Conservation (phyloP, 2,888 invertebrate genomes). For the Eilema depressum region DNA sequence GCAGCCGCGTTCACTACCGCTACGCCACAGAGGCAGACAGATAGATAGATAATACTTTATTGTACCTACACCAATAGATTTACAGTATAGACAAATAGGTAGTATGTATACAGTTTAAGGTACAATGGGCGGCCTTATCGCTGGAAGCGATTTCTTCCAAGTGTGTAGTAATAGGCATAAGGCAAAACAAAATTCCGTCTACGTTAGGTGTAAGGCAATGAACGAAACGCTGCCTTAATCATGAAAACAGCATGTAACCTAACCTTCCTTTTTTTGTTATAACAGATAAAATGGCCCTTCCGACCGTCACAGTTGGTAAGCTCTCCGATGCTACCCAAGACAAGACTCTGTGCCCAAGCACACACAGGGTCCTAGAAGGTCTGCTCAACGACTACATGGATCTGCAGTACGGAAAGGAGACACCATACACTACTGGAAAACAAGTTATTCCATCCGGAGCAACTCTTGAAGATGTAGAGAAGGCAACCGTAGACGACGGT, state of each 20-base stretch:
- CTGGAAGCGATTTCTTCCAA: too few species aligned
- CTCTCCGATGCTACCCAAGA: conserved; percentile 67
- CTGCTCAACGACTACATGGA: conserved; percentile 80
- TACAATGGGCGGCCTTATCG: too few species aligned
- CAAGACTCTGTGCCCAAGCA: conserved; percentile 58
- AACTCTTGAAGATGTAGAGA: conserved; percentile 68
- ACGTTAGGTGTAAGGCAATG: too few species aligned
- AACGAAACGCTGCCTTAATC: too few species aligned
- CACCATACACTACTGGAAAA: conserved; percentile 79
- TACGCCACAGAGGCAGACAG: too few species aligned
- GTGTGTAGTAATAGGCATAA: too few species aligned
- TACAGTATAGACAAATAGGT: too few species aligned
- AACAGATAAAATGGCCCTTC: conserved; percentile 62
- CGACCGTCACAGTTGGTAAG: conserved; percentile 70
- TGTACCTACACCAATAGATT: too few species aligned
- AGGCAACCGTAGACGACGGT: conserved; percentile 59
- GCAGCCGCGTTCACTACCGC: too few species aligned
- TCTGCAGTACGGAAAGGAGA: conserved; percentile 73
- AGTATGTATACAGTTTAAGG: too few species aligned
- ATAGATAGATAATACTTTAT: too few species aligned
- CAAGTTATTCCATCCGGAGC: conserved; percentile 69
- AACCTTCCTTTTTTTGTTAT: not conserved
- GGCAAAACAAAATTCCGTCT: too few species aligned
- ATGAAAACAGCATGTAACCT: not conserved
- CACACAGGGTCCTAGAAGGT: conserved; percentile 74